Evolutionary conservation across 1,140 invertebrate genomes (phyloP), one percentile per base, ranked within the genome.

Genomic region (Heliconius congener): DNA sequence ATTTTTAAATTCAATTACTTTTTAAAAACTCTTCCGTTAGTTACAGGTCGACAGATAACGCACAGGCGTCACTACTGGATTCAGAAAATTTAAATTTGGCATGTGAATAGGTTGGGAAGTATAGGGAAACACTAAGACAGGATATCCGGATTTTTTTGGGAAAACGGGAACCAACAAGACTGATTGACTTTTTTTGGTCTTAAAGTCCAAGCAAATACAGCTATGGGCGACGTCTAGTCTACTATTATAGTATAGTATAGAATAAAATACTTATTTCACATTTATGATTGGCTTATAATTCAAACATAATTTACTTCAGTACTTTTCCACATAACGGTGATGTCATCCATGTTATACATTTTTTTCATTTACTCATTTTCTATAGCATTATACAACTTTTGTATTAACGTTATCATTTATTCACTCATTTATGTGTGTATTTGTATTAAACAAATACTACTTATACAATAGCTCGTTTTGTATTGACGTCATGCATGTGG

Each of bases 261-360:
- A 66, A 66, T 30, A 66, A 16, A 60, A 66, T 66, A 66, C 0
- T 27, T 66, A 66, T 66, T 66, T 16, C 60, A 27, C 27, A 11
- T 66, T 66, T 66, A 66, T 66, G 27, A 66, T 66, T 66, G 23
- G 60, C 23, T 66, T 66, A 30, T 66, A 66, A 30, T 66, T 66
- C 30, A 66, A 30, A 66, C 16, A 4, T 30, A 66, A 66, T 66
- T 66, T 16, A 66, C 60, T 66, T 30, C 3, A 66, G 60, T 66
- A 66, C 60, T 66, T 66, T 66, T 66, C 60, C 60, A 66, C 5
- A n/a, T 8, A 1, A 23, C 11, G 27, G 27, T 66, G 60, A 66
- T 66, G 13, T 66, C 60, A 66, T 66, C 27, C 23, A 30, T 1
- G 23, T 66, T 27, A 27, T 66, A 66, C 27, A 66, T 66, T 13